These are phyloP conservation scores for Glossophaga mutica DNA, from an alignment of 2,797 vertebrate genomes.

Conservation along the genomic window DNA sequence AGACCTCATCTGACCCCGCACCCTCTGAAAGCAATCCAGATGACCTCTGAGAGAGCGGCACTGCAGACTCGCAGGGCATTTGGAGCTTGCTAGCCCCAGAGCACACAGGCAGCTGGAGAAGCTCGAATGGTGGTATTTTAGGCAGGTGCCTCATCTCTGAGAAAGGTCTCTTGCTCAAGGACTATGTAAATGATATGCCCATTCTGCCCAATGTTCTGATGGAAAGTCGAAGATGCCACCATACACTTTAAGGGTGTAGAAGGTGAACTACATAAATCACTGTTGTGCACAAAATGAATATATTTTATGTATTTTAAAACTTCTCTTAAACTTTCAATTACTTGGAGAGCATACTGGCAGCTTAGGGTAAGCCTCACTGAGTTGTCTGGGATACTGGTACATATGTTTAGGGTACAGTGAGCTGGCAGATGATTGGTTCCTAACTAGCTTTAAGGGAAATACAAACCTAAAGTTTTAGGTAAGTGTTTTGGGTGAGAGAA, in stretches of 20 bases:
- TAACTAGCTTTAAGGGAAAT: neutral
- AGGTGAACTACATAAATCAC: neutral
- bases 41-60: neutral
- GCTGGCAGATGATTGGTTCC: neutral
- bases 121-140: neutral
- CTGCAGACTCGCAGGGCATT: accelerated
- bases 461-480: neutral
- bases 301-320: neutral
- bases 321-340: neutral
- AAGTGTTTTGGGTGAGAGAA: neutral
- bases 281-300: neutral
- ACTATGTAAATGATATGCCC: neutral
- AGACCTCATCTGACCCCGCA: neutral
- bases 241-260: neutral
- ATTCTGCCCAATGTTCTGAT: neutral
- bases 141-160: neutral
- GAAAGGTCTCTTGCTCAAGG: neutral
- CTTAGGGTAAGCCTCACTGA: neutral
- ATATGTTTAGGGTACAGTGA: neutral
- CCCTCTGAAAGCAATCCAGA: neutral
- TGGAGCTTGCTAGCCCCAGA: accelerated
- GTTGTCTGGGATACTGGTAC: neutral
- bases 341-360: too few species aligned
- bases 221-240: neutral
- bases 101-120: neutral